A percentile compares a stretch with the other conserved stretches of the same genome.
Conservation (phyloP, 2,888 invertebrate species). For the Tipula unca region DNA sequence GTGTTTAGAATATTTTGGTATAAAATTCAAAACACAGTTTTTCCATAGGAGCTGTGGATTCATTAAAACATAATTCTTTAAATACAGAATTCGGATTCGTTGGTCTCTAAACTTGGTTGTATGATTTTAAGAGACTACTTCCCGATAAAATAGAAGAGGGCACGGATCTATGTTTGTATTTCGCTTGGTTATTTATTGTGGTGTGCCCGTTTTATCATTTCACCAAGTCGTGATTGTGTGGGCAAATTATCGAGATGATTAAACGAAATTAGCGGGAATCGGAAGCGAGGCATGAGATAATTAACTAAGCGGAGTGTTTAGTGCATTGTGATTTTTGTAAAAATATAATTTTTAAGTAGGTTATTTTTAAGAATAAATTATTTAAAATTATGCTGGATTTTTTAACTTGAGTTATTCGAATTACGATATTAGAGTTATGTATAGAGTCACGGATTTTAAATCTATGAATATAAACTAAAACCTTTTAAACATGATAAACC, state of each 20-base stretch:
- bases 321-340: background rate
- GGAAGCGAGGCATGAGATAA: slow-evolving; percentile 47
- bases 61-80: slow-evolving; percentile 69
- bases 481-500: background rate
- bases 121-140: slow-evolving; percentile 71
- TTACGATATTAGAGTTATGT: too few species aligned
- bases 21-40: too few species aligned
- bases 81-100: slow-evolving; percentile 88
- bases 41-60: slow-evolving; percentile 89
- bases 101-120: slow-evolving; percentile 61
- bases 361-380: background rate
- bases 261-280: slow-evolving; percentile 83
- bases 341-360: background rate
- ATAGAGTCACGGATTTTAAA: too few species aligned
- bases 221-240: slow-evolving; percentile 67
- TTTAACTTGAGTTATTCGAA: too few species aligned
- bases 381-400: background rate
- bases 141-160: slow-evolving; percentile 65
- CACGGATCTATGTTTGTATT: slow-evolving; percentile 69
- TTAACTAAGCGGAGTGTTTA: background rate
- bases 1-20: too few species aligned
- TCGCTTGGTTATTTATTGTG: slow-evolving; percentile 80
- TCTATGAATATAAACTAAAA: too few species aligned
- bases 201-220: slow-evolving; percentile 66
- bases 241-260: slow-evolving; percentile 70